Base-by-base conservation (phyloP, 2,888 invertebrate genomes). In the Oxytorus armatus region DNA sequence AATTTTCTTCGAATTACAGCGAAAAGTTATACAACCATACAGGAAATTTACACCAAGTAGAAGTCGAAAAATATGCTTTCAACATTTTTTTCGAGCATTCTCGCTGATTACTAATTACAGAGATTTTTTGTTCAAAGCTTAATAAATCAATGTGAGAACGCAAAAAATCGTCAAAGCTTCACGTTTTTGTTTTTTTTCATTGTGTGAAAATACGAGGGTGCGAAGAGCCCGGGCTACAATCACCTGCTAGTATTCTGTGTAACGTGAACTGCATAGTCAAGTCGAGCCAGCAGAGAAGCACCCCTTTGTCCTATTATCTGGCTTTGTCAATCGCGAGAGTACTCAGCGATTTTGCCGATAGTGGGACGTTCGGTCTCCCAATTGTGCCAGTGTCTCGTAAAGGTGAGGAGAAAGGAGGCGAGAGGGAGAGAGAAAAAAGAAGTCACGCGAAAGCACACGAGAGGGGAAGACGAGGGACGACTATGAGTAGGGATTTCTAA, bases 261-360 rank as follows among this genome's bases (percentile, higher is more conserved):
- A 51, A 25, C 16, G n/a, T 23, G 33, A 39, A 42, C 44, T 14
- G 14, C n/a, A n/a, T 39, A 51, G 81, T 69, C 33, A 8, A 77
- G 53, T 49, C 61, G 49, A 74, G 42, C 61, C 57, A 75, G 75
- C 68, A 66, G 36, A 49, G 76, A 33, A 72, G 23, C 23, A 55
- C 36, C 36, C 69, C 70, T 81, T 81, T 77, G 81, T 81, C 69
- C 76, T 82, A 65, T 77, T 76, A 82, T 78, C 76, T 42, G 47
- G 47, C 49, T 69, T 57, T 77, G 61, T 73, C 73, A 73, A 68
- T 79, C 70, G 44, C 29, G 8, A 66, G 61, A 23, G 68, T 47
- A 47, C 79, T 77, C 16, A 29, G 25, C 49, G 68, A 73, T 65
- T 76, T 73, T 73, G n/a, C 63, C 73, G 65, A 82, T 79, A 78